Base-by-base conservation (phyloP, 2,888 invertebrate species). In the Emmelina monodactyla region DNA sequence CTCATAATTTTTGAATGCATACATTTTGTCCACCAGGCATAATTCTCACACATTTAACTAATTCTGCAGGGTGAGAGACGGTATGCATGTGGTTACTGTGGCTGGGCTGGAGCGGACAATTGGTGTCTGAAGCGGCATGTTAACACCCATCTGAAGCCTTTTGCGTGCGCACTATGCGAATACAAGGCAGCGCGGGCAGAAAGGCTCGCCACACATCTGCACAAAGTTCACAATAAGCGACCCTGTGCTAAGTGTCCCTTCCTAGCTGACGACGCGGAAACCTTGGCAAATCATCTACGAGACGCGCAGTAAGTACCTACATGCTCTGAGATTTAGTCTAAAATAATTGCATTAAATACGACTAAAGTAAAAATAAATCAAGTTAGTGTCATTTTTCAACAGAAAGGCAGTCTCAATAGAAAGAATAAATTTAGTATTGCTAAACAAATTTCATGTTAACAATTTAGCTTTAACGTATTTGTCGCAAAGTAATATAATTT, bases 171-270 rank as follows among this genome's bases (percentile, higher is more conserved):
- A 50, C 83, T 94, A 35, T 95, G 94, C 75, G 94, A 94, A 67
- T 95, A 94, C 78, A 94, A 94, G 80, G 94, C 94, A 38, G 94
- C 94, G 37, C 85, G 94, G 49, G 91, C 93, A 32, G 94, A 95
- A 72, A 84, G 94, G 37, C 82, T 94, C 40, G 89, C 93, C 42
- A 94, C 94, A 5, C 94, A 94, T 71, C 92, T 94, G 34, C 83
- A 91, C 46, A 94, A 94, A 71, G 94, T 94, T 43, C 94, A 95
- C 75, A 93, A 93, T 70, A 93, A 93, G 70, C 85, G 92, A 53
- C 89, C 92, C 19, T 95, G 94, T 73, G 89, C 89, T 53, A 90
- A 92, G 69, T 95, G 94, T 65, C 88, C 88, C 50, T 94, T 88
- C 73, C 82, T 94, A 43, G 92, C 91, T 3, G 94, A 94, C 60